These are phyloP conservation scores for Abramis brama DNA, from an alignment of 2,113 vertebrate species.

Conservation along the genomic window DNA sequence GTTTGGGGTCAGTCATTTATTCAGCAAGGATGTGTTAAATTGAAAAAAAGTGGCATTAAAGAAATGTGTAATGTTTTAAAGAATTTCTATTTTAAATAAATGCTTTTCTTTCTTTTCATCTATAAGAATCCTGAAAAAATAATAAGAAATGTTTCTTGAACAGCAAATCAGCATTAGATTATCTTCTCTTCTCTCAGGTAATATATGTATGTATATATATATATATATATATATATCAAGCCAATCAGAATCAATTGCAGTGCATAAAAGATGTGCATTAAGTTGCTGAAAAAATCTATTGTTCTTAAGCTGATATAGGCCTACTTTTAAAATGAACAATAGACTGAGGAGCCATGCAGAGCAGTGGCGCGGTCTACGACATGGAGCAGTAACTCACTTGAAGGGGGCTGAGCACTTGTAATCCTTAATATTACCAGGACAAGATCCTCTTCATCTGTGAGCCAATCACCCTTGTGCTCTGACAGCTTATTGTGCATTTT, in stretches of 20 bases:
- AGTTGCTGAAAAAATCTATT: neutral
- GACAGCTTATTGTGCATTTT: slow-evolving; percentile 41
- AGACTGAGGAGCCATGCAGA: slow-evolving; percentile 33
- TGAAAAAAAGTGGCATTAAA: neutral
- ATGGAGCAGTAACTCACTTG: slow-evolving; percentile 53
- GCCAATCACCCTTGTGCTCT: slow-evolving; percentile 41
- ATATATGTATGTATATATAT: neutral
- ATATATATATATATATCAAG: neutral
- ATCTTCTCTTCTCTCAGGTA: no score
- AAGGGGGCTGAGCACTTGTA: slow-evolving; percentile 68
- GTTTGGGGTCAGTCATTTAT: neutral
- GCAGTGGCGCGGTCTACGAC: slow-evolving; percentile 39
- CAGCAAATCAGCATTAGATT: neutral
- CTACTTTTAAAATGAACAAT: slow-evolving; percentile 19
- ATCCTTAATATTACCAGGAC: slow-evolving; percentile 75
- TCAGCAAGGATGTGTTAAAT: neutral
- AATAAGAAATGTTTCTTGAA: neutral
- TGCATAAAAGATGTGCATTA: neutral
- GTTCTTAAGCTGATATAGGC: neutral
- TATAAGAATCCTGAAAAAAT: neutral
- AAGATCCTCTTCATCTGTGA: slow-evolving; percentile 53
- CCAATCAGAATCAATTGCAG: neutral
- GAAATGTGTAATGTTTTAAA: neutral
- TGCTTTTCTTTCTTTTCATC: neutral
- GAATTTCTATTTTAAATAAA: neutral